Evolutionary conservation across 2,797 vertebrate species (phyloP).

Genomic region (Sarcoramphus papa): DNA sequence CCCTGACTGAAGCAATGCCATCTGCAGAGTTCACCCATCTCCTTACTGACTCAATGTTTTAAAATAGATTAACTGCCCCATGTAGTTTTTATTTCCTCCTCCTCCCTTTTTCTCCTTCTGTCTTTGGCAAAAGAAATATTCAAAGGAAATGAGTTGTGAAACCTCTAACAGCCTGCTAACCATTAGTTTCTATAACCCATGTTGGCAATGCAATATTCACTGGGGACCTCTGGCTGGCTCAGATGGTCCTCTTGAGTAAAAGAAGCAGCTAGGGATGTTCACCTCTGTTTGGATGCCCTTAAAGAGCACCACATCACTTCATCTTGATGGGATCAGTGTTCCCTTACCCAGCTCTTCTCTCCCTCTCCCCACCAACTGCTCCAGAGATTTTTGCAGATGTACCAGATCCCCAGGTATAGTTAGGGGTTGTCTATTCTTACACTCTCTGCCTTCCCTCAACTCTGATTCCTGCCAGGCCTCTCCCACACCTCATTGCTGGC

Average conservation of each 20-base stretch:
- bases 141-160: slow-evolving; percentile 29
- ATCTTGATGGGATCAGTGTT: background rate
- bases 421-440: background rate
- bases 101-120: background rate
- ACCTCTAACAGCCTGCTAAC: slow-evolving; percentile 14
- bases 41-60: background rate
- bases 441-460: background rate
- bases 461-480: background rate
- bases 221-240: background rate
- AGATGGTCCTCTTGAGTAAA: background rate
- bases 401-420: background rate
- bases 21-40: background rate
- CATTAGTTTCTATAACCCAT: background rate
- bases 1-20: slow-evolving; percentile 3
- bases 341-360: background rate
- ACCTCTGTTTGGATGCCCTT: background rate
- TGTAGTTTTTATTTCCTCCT: slow-evolving; percentile 25
- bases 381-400: background rate
- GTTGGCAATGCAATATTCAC: background rate
- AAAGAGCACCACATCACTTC: background rate
- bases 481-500: background rate
- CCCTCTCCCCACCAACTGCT: background rate
- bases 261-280: background rate
- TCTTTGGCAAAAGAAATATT: slow-evolving; percentile 12
- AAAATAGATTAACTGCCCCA: background rate